These are phyloP conservation scores for Cottus gobio DNA, from an alignment of 2,113 vertebrate genomes.

Conservation along the genomic window DNA sequence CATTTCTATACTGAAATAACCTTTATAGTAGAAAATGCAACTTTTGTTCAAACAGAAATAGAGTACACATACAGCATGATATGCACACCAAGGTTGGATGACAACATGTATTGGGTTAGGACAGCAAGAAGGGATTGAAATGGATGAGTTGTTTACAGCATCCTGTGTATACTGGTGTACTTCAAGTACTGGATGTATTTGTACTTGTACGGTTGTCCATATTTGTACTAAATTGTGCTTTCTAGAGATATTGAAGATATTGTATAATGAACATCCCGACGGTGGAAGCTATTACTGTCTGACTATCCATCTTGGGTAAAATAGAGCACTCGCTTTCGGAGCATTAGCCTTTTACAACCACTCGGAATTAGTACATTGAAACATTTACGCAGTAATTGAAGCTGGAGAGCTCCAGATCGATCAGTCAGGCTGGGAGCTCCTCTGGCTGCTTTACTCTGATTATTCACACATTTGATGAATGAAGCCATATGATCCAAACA, in stretches of 20 bases:
- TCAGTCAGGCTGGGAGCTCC: background rate
- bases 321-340: constrained; percentile 1
- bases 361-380: constrained; percentile 6
- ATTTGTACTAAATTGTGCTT: constrained; percentile 45
- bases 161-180: constrained; percentile 24
- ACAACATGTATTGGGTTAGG: constrained; percentile 10
- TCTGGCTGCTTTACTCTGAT: background rate
- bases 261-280: constrained; percentile 13
- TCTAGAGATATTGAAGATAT: constrained; percentile 33
- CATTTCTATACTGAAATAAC: background rate
- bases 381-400: constrained; percentile 20
- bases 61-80: background rate
- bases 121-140: background rate
- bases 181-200: constrained; percentile 48
- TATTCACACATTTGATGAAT: constrained; percentile 17
- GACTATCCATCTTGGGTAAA: constrained; percentile 31
- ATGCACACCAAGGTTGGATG: background rate
- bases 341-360: constrained; percentile 28
- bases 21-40: background rate
- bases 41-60: constrained; percentile 10
- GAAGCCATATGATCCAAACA: constrained; percentile 11
- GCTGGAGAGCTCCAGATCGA: background rate
- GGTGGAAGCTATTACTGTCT: constrained; percentile 15
- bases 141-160: constrained; percentile 21
- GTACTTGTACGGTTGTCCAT: background rate